These are phyloP conservation scores for Melanitta fusca DNA, from an alignment of 2,797 vertebrate genomes.

Conservation along the genomic window DNA sequence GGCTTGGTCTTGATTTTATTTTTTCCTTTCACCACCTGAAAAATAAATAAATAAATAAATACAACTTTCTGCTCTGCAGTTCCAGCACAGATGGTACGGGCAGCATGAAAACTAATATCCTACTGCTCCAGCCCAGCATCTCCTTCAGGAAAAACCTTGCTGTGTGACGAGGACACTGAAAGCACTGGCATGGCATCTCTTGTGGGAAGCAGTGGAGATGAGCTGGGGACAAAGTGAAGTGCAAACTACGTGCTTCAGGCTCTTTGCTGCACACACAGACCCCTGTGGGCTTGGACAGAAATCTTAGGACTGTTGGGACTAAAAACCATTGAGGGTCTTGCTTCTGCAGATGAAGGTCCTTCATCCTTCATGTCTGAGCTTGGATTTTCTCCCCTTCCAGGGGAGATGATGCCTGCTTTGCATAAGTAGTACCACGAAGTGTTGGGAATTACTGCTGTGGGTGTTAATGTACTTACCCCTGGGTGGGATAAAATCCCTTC, in stretches of 20 bases:
- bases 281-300: not conserved
- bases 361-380: not conserved
- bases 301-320: not conserved
- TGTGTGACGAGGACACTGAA: not conserved
- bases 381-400: not conserved
- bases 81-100: not conserved
- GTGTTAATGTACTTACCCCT: not conserved
- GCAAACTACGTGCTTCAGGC: not conserved
- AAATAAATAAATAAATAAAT: not conserved
- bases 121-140: not conserved
- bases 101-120: too few species aligned
- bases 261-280: not conserved
- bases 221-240: not conserved
- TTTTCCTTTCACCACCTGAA: not conserved
- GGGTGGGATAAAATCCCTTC: not conserved
- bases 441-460: not conserved
- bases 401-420: not conserved
- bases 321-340: not conserved
- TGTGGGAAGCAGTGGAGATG: not conserved
- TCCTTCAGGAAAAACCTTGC: not conserved
- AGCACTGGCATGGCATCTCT: too few species aligned
- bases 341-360: too few species aligned
- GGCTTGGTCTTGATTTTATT: not conserved
- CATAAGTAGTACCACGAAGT: not conserved
- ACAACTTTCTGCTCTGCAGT: not conserved